A percentile compares a stretch with the other conserved stretches of the same genome.
Conservation (phyloP, 2,888 invertebrate genomes). For the Watsonalla cultraria region DNA sequence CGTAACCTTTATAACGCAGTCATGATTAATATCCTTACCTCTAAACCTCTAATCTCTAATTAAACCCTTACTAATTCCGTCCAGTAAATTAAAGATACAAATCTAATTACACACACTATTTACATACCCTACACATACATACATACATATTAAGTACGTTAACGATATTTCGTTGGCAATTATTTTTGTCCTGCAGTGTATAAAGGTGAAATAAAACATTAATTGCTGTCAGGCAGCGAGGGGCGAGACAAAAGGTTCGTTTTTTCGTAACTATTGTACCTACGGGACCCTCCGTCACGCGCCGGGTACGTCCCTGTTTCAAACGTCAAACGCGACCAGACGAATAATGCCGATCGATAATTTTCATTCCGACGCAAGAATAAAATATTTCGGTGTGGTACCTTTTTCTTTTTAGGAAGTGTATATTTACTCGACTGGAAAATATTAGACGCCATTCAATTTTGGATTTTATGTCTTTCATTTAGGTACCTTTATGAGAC, state of each 20-base stretch:
- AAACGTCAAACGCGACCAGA: conserved; percentile 21
- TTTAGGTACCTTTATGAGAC: too few relatives aligned
- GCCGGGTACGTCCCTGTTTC: conserved; percentile 37
- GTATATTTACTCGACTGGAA: not conserved
- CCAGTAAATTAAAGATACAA: too few relatives aligned
- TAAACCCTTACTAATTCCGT: too few relatives aligned
- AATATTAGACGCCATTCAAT: too few relatives aligned
- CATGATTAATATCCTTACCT: too few relatives aligned
- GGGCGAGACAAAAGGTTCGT: conserved; percentile 56
- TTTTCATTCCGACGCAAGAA: conserved; percentile 17
- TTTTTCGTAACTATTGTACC: conserved; percentile 67
- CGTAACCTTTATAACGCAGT: too few relatives aligned
- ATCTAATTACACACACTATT: not conserved
- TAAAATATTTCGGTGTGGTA: not conserved
- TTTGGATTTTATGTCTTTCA: too few relatives aligned
- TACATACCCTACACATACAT: not conserved
- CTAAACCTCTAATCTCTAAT: too few relatives aligned
- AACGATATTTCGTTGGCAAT: conserved; percentile 25
- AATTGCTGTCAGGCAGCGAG: conserved; percentile 65
- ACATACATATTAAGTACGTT: conserved; percentile 15
- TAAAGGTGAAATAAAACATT: conserved; percentile 69
- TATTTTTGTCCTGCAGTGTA: conserved; percentile 37
- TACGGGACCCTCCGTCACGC: conserved; percentile 64
- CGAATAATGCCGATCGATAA: conserved; percentile 32
- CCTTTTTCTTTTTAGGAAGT: conserved; percentile 4